Conservation (phyloP, 2,797 vertebrate genomes). For the Synanceia verrucosa region DNA sequence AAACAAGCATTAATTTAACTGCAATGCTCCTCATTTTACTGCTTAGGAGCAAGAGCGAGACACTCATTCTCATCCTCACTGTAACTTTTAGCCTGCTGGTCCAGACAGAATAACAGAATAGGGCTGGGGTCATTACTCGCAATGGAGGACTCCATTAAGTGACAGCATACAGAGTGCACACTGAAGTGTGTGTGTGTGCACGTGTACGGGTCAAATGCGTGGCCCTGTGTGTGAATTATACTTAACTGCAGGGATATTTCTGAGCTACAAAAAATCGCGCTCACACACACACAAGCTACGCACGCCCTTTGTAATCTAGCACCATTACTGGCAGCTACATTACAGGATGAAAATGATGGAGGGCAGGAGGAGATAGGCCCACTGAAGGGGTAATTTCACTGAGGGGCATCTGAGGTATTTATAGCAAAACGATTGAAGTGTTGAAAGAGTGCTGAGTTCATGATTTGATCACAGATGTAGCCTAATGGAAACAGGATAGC, state of each 20-base stretch:
- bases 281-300: conserved; percentile 29
- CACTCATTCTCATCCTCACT: conserved; percentile 56
- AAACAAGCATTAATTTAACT: conserved; percentile 53
- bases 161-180: conserved; percentile 44
- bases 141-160: conserved; percentile 76
- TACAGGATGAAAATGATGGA: conserved; percentile 75
- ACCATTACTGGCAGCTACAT: conserved; percentile 81
- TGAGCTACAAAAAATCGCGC: conserved; percentile 55
- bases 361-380: conserved; percentile 44
- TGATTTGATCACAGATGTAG: conserved; percentile 60
- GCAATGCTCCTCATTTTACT: conserved; percentile 42
- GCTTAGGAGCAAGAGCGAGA: conserved; percentile 36
- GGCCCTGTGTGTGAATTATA: conserved; percentile 73
- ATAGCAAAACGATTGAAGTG: conserved; percentile 62
- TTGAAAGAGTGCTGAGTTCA: conserved; percentile 59
- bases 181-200: conserved; percentile 17
- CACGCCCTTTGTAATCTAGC: conserved; percentile 73
- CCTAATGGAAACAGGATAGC: conserved; percentile 56
- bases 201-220: conserved; percentile 62
- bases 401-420: conserved; percentile 69
- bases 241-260: conserved; percentile 78
- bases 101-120: conserved; percentile 75
- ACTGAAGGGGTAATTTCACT: conserved; percentile 66
- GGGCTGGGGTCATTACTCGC: conserved; percentile 80
- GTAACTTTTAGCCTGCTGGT: conserved; percentile 77